Conservation (phyloP, 2,113 vertebrate species). For the Anseranas semipalmata region DNA sequence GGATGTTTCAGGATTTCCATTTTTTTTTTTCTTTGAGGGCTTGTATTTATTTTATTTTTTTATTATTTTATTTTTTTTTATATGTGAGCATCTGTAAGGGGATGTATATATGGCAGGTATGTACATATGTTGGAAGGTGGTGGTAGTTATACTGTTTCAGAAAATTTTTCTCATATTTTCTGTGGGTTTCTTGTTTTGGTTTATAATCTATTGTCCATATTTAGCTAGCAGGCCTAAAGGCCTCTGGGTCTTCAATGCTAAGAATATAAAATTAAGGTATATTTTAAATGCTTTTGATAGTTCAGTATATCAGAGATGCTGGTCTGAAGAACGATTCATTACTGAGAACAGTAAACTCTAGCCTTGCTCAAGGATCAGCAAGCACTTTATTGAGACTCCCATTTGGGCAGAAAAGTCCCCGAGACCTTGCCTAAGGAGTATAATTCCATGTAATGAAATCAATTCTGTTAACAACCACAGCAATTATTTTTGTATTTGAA, state of each 20-base stretch:
- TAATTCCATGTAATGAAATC: background rate
- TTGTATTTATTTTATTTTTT: background rate
- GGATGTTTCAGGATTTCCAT: background rate
- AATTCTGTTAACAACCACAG: background rate
- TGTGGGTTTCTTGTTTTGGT: background rate
- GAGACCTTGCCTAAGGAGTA: background rate
- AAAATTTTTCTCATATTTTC: background rate
- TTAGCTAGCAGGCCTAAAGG: background rate
- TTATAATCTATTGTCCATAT: background rate
- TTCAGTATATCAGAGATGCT: background rate
- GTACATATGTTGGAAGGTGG: background rate
- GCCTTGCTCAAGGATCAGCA: background rate
- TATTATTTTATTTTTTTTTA: background rate
- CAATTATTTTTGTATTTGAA: background rate
- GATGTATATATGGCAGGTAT: background rate
- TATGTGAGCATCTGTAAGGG: background rate
- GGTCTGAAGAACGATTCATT: background rate
- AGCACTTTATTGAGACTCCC: background rate
- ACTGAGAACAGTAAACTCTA: background rate
- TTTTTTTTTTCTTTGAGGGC: background rate
- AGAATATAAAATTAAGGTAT: background rate
- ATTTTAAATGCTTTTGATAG: background rate
- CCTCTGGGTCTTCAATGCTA: background rate
- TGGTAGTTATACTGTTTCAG: background rate
- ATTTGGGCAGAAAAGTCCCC: background rate